Base-by-base conservation (phyloP, 2,113 vertebrate genomes). In the Mesitornis unicolor region DNA sequence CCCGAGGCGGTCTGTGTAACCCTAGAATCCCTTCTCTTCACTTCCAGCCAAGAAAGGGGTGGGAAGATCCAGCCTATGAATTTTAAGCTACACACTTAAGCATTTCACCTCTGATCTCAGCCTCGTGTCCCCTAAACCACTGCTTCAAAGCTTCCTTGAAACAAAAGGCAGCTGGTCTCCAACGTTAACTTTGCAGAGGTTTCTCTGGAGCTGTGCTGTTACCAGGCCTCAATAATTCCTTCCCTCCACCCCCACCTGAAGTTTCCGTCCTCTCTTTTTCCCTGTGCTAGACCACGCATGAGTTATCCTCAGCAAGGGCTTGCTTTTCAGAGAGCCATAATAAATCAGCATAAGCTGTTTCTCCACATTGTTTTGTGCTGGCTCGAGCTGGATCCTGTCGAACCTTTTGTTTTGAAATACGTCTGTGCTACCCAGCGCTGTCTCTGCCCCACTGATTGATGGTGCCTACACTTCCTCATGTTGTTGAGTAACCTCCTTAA, bases 271-370 rank as follows among this genome's bases (percentile, higher is more conserved):
- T 87, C 60, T 65, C 73, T 87, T 76, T n/a, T 90, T 76, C 76
- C 48, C 74, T 43, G 4, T 51, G 28, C 91, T 38, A 89, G 45
- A 79, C 69, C 7, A 7, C 17, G 50, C 56, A 26, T 64, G 90
- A 96, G 88, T 81, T 93, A 92, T 89, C 89, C 59, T 82, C 8
- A 2, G 71, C 9, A 28, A 85, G 51, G 65, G 36, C 75, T 91
- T 75, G 42, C 65, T 84, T 93, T 92, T 77, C 5, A 1, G 74
- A 87, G 64, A 88, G 63, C 76, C 42, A 10, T 57, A 80, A 91
- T 97, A 95, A 97, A 95, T 97, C 90, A 97, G 47, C 6, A 4
- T 26, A 74, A 90, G 90, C 87, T 74, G 38, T 75, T 95, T 78
- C 45, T 94, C 70, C 67, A 36, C 67, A 70, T 69, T 81, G 79